These are phyloP conservation scores for Danio rerio DNA, from an alignment of 2,113 vertebrate genomes.

Conservation along the genomic window DNA sequence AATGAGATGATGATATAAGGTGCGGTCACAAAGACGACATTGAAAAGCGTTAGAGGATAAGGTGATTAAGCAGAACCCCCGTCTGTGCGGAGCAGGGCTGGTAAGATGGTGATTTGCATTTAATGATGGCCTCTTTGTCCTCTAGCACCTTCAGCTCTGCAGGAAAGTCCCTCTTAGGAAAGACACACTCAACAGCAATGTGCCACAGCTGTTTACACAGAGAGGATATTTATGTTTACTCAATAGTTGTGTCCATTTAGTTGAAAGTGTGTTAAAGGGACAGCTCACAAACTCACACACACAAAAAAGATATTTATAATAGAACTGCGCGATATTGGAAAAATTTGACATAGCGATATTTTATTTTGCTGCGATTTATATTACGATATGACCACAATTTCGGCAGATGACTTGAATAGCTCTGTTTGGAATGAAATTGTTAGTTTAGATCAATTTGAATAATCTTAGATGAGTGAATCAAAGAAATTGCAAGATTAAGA, in stretches of 20 bases:
- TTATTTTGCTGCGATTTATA: too few relatives aligned
- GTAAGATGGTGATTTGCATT: constrained; percentile 69
- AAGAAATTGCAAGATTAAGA: too few relatives aligned
- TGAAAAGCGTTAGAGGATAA: constrained; percentile 71
- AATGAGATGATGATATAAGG: constrained; percentile 71
- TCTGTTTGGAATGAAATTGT: too few relatives aligned
- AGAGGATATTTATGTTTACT: constrained; percentile 8
- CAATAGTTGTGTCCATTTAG: background rate
- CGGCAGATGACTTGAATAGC: too few relatives aligned
- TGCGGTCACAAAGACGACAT: constrained; percentile 66
- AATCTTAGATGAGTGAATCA: too few relatives aligned
- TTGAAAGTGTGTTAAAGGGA: background rate
- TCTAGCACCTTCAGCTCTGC: constrained; percentile 60
- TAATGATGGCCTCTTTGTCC: constrained; percentile 70
- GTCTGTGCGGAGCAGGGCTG: constrained; percentile 69
- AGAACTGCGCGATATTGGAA: too few relatives aligned
- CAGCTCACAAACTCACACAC: background rate
- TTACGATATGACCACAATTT: too few relatives aligned
- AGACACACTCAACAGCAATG: constrained; percentile 5
- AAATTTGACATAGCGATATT: too few relatives aligned
- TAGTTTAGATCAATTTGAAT: too few relatives aligned
- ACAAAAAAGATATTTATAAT: too few relatives aligned
- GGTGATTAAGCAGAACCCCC: constrained; percentile 66
- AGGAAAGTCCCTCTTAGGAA: constrained; percentile 47
- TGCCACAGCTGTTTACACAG: background rate